These are phyloP conservation scores for Campaea margaritaria DNA, from an alignment of 2,888 invertebrate genomes.

Conservation along the genomic window DNA sequence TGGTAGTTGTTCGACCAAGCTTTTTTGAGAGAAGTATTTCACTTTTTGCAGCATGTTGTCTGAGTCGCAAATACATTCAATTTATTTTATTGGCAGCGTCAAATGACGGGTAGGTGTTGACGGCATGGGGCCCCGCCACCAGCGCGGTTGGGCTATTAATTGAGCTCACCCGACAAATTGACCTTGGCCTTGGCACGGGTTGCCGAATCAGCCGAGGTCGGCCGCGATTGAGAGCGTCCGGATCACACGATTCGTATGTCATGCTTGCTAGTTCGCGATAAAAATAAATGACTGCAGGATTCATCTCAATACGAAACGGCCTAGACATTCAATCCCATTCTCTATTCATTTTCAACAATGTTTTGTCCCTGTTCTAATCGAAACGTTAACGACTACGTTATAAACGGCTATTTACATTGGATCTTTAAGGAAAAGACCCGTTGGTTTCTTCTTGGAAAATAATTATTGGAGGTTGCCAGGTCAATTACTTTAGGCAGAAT, in stretches of 20 bases:
- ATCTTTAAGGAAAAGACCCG: conserved; percentile 27
- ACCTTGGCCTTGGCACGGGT: conserved; percentile 83
- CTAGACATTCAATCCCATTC: conserved; percentile 2
- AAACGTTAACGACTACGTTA: conserved; percentile 9
- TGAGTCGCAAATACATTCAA: conserved; percentile 1
- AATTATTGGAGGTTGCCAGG: conserved; percentile 5
- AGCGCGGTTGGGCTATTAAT: conserved; percentile 67
- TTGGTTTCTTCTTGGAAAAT: conserved; percentile 22
- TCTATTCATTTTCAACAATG: neutral
- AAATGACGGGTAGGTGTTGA: conserved; percentile 35
- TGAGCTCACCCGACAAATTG: conserved; percentile 71
- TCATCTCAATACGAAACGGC: conserved; percentile 6
- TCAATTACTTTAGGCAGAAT: conserved; percentile 6
- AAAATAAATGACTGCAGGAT: conserved; percentile 18
- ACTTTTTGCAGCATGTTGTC: neutral
- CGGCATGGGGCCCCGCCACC: conserved; percentile 58
- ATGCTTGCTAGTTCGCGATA: conserved; percentile 49
- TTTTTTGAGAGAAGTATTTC: too few relatives aligned
- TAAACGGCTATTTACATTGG: conserved; percentile 25
- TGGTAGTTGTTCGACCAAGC: too few relatives aligned
- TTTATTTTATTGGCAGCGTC: conserved; percentile 15
- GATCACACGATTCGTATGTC: conserved; percentile 73
- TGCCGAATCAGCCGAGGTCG: conserved; percentile 81
- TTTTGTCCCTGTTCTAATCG: conserved; percentile 5
- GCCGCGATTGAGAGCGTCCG: conserved; percentile 79